Conservation (phyloP, 2,888 invertebrate species). For the Drosophila mulleri region DNA sequence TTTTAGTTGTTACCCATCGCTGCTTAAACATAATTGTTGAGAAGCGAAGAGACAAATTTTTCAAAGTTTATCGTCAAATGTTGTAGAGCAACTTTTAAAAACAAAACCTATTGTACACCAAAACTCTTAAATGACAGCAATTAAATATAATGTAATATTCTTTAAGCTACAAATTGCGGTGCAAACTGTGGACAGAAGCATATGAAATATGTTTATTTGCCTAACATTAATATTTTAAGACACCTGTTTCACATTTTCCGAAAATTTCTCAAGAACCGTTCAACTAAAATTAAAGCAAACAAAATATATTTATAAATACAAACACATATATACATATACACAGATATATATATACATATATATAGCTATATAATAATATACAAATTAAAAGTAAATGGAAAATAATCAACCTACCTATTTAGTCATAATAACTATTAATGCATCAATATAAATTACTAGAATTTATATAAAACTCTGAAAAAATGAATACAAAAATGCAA, state of each 20-base stretch:
- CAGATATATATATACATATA: conserved; percentile 25
- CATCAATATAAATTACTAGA: conserved; percentile 72
- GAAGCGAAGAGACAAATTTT: conserved; percentile 28
- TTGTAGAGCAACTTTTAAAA: conserved; percentile 53
- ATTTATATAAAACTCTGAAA: conserved; percentile 71
- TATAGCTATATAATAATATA: conserved; percentile 32
- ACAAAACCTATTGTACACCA: conserved; percentile 51
- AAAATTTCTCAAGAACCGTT: conserved; percentile 52
- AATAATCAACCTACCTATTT: conserved; percentile 78
- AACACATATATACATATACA: conserved; percentile 17
- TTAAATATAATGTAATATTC: conserved; percentile 52
- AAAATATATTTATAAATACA: conserved; percentile 34
- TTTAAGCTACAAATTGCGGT: conserved; percentile 38
- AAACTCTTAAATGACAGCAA: conserved; percentile 58
- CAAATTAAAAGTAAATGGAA: conserved; percentile 48
- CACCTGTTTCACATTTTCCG: conserved; percentile 42
- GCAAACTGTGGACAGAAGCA: conserved; percentile 53
- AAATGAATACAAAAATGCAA: conserved; percentile 58
- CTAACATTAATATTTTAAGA: conserved; percentile 37
- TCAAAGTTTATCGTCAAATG: conserved; percentile 30
- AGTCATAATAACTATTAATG: conserved; percentile 64
- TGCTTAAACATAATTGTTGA: conserved; percentile 31
- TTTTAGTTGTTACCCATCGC: conserved; percentile 47
- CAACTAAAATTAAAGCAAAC: conserved; percentile 36
- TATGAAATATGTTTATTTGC: conserved; percentile 73